Evolutionary conservation across 2,113 vertebrate species (phyloP), one percentile per base, ranked within the genome.

Genomic region (Paradoxurus hermaphroditus): DNA sequence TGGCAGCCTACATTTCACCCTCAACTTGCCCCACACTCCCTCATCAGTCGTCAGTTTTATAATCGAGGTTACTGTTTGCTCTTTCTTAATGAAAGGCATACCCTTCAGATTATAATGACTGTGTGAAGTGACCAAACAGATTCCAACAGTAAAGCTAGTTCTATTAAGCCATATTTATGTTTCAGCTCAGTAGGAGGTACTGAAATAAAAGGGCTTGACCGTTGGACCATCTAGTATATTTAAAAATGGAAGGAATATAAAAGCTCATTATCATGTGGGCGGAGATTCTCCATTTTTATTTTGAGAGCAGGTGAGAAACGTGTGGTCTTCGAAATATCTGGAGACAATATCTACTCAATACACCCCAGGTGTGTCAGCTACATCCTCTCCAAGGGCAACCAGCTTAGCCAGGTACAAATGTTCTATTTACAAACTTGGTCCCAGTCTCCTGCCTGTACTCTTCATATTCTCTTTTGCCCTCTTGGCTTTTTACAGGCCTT

Each of bases 391-490:
- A 18, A 14, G 46, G 67, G 19, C 78, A 84, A 53, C 25, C 86
- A 51, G n/a, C 53, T 88, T 53, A 68, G 65, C 7, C 77, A 91
- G 41, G 88, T 0, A 1, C 51, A 87, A 84, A 12, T 73, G 59
- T 11, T 96, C 93, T 83, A 41, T 79, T 65, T 95, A 90, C 27
- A 25, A 41, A 56, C 25, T 41, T 75, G 81, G 75, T 75, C 81
- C 46, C 15, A 1, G 13, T 85, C 29, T 49, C 78, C 31, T 4
- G 49, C 63, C 49, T 79, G 0, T 11, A 94, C 41, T 51, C 63
- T 90, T 46, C 68, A 67, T 88, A 70, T 89, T 51, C 10, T n/a
- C 12, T 96, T 97, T 94, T 51, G 84, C 41, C 41, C 44, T 84
- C 23, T 73, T 86, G 82, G 86, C 36, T 94, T 91, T 67, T 92